phyloP scores from a whole-genome alignment of 1,140 invertebrate genomes.

The Bilobella aurantiaca region DNA sequence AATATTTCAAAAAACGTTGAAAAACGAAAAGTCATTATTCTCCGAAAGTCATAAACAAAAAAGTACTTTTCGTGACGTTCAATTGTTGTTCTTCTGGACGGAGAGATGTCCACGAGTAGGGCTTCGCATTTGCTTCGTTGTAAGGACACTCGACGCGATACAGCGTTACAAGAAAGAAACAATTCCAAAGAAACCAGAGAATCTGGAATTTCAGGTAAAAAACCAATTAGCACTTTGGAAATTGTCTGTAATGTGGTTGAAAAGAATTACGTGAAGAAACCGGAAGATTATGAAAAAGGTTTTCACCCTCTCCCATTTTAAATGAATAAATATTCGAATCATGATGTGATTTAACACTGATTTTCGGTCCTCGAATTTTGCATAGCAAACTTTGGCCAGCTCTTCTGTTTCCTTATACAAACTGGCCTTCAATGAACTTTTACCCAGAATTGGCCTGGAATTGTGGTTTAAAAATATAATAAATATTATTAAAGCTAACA shows the following conservation, averaged over 20 bases:
- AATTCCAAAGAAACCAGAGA: constrained; percentile 7
- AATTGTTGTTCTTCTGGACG: not conserved
- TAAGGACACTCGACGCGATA: constrained; percentile 9
- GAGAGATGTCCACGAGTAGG: constrained; percentile 2
- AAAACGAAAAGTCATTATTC: not conserved
- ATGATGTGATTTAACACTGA: not conserved
- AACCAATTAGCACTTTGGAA: not conserved
- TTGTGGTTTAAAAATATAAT: not conserved
- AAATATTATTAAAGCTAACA: not conserved
- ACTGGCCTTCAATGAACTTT: not conserved
- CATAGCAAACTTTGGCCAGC: constrained; percentile 8
- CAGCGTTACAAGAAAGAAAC: not conserved
- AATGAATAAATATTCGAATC: not conserved
- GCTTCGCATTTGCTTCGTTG: not conserved
- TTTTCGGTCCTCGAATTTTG: constrained; percentile 4
- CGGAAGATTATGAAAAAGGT: not conserved
- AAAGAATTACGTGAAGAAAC: not conserved
- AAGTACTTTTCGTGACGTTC: constrained; percentile 3
- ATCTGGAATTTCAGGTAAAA: constrained; percentile 5
- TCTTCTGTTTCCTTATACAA: constrained; percentile 10
- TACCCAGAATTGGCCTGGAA: constrained; percentile 10
- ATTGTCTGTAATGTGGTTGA: not conserved
- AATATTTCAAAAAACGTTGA: not conserved
- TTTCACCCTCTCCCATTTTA: constrained; percentile 1
- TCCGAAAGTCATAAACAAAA: no score